Conservation (phyloP, 2,113 vertebrate genomes). For the Morphnarchus princeps region DNA sequence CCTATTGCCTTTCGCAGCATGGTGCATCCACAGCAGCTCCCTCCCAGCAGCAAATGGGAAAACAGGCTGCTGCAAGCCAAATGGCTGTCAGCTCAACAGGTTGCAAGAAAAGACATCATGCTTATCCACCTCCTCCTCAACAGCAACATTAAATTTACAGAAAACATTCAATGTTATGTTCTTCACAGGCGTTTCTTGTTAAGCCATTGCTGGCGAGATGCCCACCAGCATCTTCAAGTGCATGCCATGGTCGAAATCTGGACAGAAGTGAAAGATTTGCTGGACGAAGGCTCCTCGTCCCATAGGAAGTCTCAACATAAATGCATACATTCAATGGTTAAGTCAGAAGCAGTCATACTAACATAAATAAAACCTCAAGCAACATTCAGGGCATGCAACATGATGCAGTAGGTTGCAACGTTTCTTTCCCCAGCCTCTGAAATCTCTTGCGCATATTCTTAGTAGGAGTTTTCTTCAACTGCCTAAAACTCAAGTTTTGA, state of each 20-base stretch:
- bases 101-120: not conserved
- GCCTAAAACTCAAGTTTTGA: not conserved
- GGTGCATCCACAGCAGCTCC: not conserved
- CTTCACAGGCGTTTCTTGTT: not conserved
- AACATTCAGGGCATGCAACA: rapidly evolving
- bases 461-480: not conserved
- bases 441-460: not conserved
- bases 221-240: not conserved
- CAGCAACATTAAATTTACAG: not conserved
- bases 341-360: not conserved
- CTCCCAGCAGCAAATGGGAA: not conserved
- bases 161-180: rapidly evolving
- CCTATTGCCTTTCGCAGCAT: not conserved
- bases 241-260: rapidly evolving
- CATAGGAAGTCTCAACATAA: not conserved
- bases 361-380: not conserved
- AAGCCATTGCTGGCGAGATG: not conserved
- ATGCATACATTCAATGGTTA: not conserved
- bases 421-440: not conserved
- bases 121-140: not conserved
- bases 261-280: not conserved
- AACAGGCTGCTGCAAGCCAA: not conserved
- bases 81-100: not conserved
- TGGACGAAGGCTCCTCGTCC: not conserved
- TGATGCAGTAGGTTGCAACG: not conserved